These are phyloP conservation scores for Cavia aperea DNA, from an alignment of 2,113 vertebrate species.

Conservation along the genomic window DNA sequence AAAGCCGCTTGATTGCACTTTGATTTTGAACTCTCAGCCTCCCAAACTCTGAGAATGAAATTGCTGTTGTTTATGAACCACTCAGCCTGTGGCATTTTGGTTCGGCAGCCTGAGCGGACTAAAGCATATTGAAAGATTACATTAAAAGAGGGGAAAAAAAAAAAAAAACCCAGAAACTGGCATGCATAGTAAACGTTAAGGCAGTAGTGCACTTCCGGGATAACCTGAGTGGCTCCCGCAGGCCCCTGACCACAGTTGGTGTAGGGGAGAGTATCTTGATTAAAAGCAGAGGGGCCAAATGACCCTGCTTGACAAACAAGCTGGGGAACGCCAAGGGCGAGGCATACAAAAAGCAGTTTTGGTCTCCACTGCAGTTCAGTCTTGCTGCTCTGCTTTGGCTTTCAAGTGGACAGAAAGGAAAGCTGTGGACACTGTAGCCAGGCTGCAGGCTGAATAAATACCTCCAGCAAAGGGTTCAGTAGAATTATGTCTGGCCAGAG, in stretches of 20 bases:
- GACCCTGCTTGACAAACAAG: too few species aligned
- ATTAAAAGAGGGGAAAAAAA: not conserved
- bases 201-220: not conserved
- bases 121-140: not conserved
- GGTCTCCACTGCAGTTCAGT: not conserved
- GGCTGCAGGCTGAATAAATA: not conserved
- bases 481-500: not conserved
- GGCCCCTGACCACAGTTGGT: not conserved
- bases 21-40: not conserved
- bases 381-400: not conserved
- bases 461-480: not conserved
- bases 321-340: not conserved
- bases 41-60: not conserved
- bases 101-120: not conserved
- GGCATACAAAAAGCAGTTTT: fast-evolving
- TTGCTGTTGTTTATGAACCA: not conserved
- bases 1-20: not conserved
- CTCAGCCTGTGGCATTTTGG: not conserved
- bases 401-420: not conserved
- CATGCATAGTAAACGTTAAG: not conserved
- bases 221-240: not conserved
- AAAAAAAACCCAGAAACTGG: not conserved
- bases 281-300: not conserved
- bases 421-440: fast-evolving
- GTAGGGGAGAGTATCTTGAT: not conserved